Percentiles rank a stretch among this genome's conserved stretches.
phyloP scores from a whole-genome alignment of 2,113 vertebrate species.

The Notothenia rossii region DNA sequence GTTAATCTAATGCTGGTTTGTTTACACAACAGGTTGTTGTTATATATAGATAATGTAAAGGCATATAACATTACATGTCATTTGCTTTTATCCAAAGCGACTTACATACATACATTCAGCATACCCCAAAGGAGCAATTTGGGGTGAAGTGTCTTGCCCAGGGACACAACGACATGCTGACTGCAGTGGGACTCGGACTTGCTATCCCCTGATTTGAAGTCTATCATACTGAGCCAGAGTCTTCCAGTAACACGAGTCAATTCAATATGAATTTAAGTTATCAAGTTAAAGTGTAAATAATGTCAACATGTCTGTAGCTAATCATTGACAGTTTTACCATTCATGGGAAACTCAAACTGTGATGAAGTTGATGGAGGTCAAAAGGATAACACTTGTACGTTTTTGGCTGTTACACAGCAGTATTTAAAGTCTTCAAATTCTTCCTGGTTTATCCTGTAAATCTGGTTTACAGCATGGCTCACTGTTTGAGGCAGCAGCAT shows the following conservation, averaged over 20 bases:
- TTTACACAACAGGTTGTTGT: neutral
- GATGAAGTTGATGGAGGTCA: neutral
- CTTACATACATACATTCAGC: too few species aligned
- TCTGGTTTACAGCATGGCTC: neutral
- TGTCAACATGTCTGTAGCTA: neutral
- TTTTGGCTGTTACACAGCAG: neutral
- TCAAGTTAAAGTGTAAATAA: constrained; percentile 2
- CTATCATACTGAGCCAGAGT: too few species aligned
- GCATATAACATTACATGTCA: too few species aligned
- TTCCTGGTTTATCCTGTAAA: neutral
- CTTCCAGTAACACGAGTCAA: too few species aligned
- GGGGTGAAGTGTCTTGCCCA: too few species aligned
- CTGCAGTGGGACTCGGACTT: too few species aligned
- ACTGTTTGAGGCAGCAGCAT: neutral
- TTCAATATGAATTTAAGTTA: neutral
- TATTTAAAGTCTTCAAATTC: neutral
- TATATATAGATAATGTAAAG: too few species aligned
- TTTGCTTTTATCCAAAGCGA: too few species aligned
- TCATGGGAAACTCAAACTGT: neutral
- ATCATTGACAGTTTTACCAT: neutral
- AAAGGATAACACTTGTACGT: neutral
- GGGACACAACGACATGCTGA: too few species aligned
- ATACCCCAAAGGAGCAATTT: too few species aligned
- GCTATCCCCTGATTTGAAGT: too few species aligned
- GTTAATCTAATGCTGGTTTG: neutral